phyloP scores from a whole-genome alignment of 1,140 invertebrate genomes.

The Lanistes nyassanus region DNA sequence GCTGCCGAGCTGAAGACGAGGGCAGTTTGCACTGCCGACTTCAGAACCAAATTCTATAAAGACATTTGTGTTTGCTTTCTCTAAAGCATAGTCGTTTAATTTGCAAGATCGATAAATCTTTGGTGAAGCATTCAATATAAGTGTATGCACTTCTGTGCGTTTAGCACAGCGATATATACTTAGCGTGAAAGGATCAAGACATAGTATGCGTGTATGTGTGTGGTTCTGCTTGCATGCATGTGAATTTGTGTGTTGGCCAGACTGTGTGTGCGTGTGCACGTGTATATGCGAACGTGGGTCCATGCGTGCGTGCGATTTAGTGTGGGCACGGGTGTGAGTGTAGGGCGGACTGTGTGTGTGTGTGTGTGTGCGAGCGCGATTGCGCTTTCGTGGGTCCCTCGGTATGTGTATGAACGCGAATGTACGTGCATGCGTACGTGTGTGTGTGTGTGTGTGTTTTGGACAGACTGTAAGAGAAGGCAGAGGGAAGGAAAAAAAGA shows the following conservation, averaged over 20 bases:
- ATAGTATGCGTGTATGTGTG: background rate
- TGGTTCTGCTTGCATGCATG: background rate
- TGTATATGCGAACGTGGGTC: background rate
- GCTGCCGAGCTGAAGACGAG: too few species aligned
- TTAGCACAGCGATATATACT: background rate
- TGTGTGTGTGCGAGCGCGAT: background rate
- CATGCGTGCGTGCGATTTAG: background rate
- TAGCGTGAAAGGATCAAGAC: background rate
- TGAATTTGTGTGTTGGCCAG: too few species aligned
- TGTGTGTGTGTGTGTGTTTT: slow-evolving; percentile 18
- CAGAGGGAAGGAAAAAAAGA: background rate
- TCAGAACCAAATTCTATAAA: too few species aligned
- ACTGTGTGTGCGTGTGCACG: background rate
- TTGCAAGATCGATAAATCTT: background rate
- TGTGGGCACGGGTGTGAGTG: background rate
- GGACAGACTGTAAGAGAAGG: background rate
- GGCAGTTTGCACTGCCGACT: too few species aligned
- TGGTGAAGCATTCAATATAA: background rate
- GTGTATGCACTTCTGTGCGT: background rate
- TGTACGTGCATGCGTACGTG: slow-evolving; percentile 6
- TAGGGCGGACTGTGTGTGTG: background rate
- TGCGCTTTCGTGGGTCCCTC: background rate
- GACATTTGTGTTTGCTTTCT: too few species aligned
- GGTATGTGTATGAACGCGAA: slow-evolving; percentile 10
- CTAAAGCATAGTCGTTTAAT: background rate